Evolutionary conservation across 92 coral and sea anemone genomes (phyloP), one percentile per base, ranked within the genome.

Genomic region (Zoanthus solanderi): DNA sequence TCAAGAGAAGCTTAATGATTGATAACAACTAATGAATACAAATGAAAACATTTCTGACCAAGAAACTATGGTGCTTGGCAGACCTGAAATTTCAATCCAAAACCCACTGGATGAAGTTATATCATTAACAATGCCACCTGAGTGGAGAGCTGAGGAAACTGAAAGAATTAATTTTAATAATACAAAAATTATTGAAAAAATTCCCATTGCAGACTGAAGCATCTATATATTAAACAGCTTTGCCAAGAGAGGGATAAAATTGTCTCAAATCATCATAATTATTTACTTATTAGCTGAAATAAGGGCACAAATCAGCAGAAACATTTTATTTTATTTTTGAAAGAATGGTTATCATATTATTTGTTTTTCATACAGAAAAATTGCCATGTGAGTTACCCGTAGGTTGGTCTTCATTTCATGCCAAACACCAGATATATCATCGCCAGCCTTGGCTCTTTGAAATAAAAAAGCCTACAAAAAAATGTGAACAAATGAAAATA

Each of bases 391-490:
- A 77, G 83, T 94, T 95, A 95, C 98, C 98, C 92, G 88, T 67
- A 87, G 85, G 69, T 94, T 94, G 23, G 96, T 91, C 80, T 90
- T 72, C 88, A 89, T 73, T 83, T 91, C 94, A 89, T 83, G 89
- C 94, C 94, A 89, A 83, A 91, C 81, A 92, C 94, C 90, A 79
- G 96, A 92, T 86, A 93, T 85, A 79, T 95, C 98, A 87, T 95
- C 98, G 72, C 93, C 92, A 76, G 91, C 91, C 88, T 93, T 89
- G 87, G 98, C 83, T 90, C 90, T 95, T 86, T 84, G 79, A 89
- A 92, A 93, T 90, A 93, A 78, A 74, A 93, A 87, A 17, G 98
- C 98, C 98, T 95, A 95, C 88, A 95, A 92, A 66, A 76, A 89
- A 95, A 81, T 81, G 75, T 81, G 60, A 81, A 81, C 46, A 81